phyloP scores from a whole-genome alignment of 2,113 vertebrate genomes.

The Pterocles orientalis region DNA sequence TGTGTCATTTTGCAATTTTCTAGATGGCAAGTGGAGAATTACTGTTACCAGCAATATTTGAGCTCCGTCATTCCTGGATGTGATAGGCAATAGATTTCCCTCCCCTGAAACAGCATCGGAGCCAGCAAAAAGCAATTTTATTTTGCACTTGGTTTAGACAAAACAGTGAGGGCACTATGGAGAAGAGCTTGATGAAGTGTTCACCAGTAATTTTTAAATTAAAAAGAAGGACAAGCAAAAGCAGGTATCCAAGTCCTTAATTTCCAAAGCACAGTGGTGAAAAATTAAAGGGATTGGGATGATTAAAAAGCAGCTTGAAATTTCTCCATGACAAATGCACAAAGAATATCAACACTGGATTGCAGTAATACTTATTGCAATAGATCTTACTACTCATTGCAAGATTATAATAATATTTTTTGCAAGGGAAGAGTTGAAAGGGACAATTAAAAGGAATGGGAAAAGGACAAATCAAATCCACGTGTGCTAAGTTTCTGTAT shows the following conservation, averaged over 20 bases:
- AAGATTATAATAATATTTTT: background rate
- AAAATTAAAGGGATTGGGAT: background rate
- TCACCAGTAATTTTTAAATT: background rate
- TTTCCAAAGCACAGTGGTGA: background rate
- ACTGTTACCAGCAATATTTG: background rate
- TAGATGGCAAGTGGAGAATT: background rate
- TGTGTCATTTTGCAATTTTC: background rate
- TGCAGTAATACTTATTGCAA: background rate
- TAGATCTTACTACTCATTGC: background rate
- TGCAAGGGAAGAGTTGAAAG: background rate
- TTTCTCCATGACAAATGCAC: background rate
- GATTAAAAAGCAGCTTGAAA: background rate
- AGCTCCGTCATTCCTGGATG: background rate
- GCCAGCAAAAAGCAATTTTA: background rate
- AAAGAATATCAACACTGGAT: background rate
- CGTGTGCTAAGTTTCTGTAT: background rate
- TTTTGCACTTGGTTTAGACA: background rate
- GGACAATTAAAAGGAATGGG: background rate
- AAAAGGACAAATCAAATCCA: background rate
- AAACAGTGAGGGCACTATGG: background rate
- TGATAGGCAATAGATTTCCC: background rate
- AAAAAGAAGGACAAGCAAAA: background rate
- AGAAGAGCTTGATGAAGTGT: background rate
- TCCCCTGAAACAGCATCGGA: background rate
- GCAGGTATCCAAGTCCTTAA: background rate